phyloP scores from a whole-genome alignment of 1,140 invertebrate species.

The Ridgeia piscesae region DNA sequence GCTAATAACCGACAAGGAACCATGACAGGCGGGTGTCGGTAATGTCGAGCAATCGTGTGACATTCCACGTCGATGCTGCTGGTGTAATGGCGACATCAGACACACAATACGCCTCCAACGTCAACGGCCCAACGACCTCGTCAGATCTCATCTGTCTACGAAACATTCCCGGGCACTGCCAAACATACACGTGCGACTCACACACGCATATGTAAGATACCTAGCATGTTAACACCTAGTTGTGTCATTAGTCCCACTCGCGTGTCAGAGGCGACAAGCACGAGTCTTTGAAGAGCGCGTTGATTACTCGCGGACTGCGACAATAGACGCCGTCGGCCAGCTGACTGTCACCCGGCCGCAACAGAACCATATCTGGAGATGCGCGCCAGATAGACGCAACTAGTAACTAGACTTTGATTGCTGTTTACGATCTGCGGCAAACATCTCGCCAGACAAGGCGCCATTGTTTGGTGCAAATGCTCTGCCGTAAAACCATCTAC shows the following conservation, averaged over 20 bases:
- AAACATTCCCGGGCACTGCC: background rate
- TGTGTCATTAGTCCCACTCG: background rate
- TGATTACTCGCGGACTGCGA: background rate
- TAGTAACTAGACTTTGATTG: constrained; percentile 6
- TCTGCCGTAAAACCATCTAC: background rate
- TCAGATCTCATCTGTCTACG: background rate
- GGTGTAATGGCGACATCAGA: background rate
- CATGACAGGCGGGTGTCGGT: background rate
- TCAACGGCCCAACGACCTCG: background rate
- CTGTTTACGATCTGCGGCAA: background rate
- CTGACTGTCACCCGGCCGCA: background rate
- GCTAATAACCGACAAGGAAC: background rate
- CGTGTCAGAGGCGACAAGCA: background rate
- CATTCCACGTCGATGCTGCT: background rate
- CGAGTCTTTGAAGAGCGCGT: background rate
- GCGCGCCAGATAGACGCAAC: constrained; percentile 2
- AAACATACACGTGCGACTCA: background rate
- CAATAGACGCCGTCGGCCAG: background rate
- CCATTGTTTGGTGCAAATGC: background rate
- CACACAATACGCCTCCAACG: background rate
- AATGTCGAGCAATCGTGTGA: background rate
- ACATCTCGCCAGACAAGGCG: background rate
- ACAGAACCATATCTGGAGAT: background rate
- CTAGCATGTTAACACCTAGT: background rate
- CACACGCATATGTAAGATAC: background rate